These are phyloP conservation scores for Melieria omissa DNA, from an alignment of 2,888 invertebrate genomes.

Conservation along the genomic window DNA sequence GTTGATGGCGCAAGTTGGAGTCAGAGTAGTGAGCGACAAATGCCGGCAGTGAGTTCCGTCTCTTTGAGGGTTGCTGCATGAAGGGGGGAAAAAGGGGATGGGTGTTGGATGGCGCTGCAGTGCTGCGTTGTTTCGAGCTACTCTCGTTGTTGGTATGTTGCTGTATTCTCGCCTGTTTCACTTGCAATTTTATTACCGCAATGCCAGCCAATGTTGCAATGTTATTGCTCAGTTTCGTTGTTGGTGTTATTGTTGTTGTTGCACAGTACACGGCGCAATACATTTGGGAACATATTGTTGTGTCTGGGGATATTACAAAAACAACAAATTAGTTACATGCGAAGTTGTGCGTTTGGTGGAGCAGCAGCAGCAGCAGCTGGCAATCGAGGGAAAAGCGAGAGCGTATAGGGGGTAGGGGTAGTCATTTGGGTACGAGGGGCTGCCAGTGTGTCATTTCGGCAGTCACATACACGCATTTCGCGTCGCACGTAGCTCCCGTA, in stretches of 20 bases:
- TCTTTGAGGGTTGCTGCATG: too few relatives aligned
- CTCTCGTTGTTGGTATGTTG: conserved; percentile 10
- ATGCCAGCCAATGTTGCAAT: not conserved
- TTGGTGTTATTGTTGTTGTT: conserved; percentile 10
- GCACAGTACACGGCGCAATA: conserved; percentile 42
- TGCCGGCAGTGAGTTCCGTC: too few relatives aligned
- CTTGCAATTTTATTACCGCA: conserved; percentile 36
- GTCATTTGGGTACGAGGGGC: too few relatives aligned
- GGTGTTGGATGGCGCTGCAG: conserved; percentile 11
- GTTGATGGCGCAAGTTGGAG: conserved; percentile 1
- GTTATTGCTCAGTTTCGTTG: conserved; percentile 4
- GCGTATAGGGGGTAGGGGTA: too few relatives aligned
- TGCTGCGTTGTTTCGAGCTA: conserved; percentile 1
- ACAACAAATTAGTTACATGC: not conserved
- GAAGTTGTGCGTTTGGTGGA: not conserved
- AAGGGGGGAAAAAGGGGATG: too few relatives aligned
- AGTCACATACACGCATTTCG: too few relatives aligned
- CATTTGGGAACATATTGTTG: conserved; percentile 55
- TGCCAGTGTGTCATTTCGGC: too few relatives aligned
- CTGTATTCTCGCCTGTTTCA: conserved; percentile 35
- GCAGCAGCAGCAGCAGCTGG: not conserved
- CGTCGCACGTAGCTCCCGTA: too few relatives aligned
- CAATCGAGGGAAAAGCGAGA: too few relatives aligned
- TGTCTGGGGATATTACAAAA: conserved; percentile 45
- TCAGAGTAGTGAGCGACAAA: not conserved